phyloP scores from a whole-genome alignment of 1,140 invertebrate genomes.

The Mactra quadrangularis region DNA sequence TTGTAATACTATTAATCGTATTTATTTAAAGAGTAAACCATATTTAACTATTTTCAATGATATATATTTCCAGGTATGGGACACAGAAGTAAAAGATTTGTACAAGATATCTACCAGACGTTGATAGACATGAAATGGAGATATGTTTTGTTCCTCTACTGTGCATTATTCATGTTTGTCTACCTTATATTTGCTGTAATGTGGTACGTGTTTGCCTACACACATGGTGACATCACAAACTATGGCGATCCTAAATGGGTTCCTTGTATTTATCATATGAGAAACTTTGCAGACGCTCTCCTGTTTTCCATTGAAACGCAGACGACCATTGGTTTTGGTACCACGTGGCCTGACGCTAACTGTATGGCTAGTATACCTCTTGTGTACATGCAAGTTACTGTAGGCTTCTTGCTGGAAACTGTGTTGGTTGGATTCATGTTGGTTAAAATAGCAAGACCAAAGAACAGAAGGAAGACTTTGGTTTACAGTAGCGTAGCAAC shows the following conservation, averaged over 20 bases:
- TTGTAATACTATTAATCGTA: too few relatives aligned
- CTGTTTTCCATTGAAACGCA: constrained; percentile 85
- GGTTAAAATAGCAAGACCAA: constrained; percentile 79
- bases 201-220: constrained; percentile 87
- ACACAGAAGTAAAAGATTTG: constrained; percentile 43
- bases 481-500: constrained; percentile 80
- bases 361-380: constrained; percentile 75
- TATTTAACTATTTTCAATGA: too few relatives aligned
- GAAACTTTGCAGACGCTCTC: constrained; percentile 80
- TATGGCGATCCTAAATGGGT: constrained; percentile 85
- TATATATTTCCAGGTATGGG: constrained; percentile 54
- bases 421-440: constrained; percentile 79
- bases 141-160: constrained; percentile 96
- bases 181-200: constrained; percentile 97
- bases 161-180: constrained; percentile 94
- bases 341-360: constrained; percentile 88
- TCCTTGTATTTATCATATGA: constrained; percentile 80
- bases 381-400: constrained; percentile 77
- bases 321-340: constrained; percentile 85
- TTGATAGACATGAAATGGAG: constrained; percentile 90
- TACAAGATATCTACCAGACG: constrained; percentile 84
- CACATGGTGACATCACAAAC: constrained; percentile 92
- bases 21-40: too few relatives aligned
- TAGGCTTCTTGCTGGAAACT: constrained; percentile 80
- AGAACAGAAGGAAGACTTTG: constrained; percentile 80